These are phyloP conservation scores for Anguilla rostrata DNA, from an alignment of 2,113 vertebrate species.

Conservation along the genomic window DNA sequence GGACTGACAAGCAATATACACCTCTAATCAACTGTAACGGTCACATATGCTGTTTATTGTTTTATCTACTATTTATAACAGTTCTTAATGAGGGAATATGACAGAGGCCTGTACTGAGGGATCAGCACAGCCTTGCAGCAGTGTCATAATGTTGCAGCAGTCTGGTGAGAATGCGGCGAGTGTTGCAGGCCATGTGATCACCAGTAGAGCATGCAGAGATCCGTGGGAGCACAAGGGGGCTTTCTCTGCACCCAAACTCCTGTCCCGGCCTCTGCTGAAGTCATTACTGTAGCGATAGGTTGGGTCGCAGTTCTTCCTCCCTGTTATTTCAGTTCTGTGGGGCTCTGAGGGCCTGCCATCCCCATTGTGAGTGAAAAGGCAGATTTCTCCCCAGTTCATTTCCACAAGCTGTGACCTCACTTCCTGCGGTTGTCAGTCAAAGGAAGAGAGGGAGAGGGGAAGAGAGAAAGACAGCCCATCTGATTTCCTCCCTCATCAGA, in stretches of 20 bases:
- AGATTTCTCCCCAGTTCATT: neutral
- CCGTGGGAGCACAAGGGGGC: neutral
- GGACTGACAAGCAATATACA: too few species aligned
- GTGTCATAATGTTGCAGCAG: neutral
- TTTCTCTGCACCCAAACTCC: neutral
- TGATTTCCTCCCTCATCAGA: neutral
- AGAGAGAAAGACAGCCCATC: neutral
- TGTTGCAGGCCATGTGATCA: neutral
- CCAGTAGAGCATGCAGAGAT: neutral
- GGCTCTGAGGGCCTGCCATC: neutral
- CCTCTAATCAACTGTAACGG: too few species aligned
- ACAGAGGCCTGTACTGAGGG: neutral
- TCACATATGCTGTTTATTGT: too few species aligned
- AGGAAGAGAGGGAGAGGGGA: conserved; percentile 20
- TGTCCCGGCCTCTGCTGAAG: neutral
- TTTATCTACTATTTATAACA: too few species aligned
- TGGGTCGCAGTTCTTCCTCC: neutral
- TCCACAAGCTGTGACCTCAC: neutral
- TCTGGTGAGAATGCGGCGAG: neutral
- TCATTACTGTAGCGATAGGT: neutral
- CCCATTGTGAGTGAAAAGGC: neutral
- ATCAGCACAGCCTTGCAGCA: too few species aligned
- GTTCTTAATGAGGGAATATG: neutral
- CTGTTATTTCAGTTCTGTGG: neutral
- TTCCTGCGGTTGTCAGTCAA: neutral